Percentiles rank a stretch among this genome's conserved stretches.
phyloP scores from a whole-genome alignment of 2,113 vertebrate genomes.

The Polyodon spathula region DNA sequence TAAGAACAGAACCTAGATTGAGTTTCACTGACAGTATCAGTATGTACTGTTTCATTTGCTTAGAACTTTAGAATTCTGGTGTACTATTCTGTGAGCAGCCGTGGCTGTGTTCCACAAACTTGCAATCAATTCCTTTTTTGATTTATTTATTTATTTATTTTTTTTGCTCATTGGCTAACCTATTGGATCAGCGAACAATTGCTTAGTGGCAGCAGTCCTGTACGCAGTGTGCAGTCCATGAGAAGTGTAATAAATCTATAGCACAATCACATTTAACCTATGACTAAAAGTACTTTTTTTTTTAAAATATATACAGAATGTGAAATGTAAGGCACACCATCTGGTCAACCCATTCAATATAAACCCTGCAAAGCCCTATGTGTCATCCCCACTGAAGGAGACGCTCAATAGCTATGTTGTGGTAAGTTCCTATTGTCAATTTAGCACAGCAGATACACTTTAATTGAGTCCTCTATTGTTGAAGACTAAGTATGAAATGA shows the following conservation, averaged over 20 bases:
- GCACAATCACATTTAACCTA: too few species aligned
- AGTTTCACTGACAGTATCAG: too few species aligned
- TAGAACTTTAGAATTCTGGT: not conserved
- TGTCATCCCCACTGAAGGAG: slow-evolving; percentile 48
- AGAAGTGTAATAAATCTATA: too few species aligned
- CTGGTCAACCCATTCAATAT: slow-evolving; percentile 55
- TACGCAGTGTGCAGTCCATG: too few species aligned
- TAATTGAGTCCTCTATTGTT: not conserved
- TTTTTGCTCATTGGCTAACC: not conserved
- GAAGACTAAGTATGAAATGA: not conserved
- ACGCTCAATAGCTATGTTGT: slow-evolving; percentile 60
- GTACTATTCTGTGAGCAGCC: not conserved
- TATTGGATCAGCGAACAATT: not conserved
- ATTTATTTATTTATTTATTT: not conserved
- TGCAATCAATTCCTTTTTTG: not conserved
- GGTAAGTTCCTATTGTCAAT: slow-evolving; percentile 53
- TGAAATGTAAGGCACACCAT: slow-evolving; percentile 38
- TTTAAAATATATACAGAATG: too few species aligned
- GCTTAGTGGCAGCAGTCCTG: too few species aligned
- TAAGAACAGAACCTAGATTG: too few species aligned
- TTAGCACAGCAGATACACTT: not conserved
- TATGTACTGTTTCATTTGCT: too few species aligned
- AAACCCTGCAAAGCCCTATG: slow-evolving; percentile 19
- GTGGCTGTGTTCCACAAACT: not conserved
- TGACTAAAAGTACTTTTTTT: too few species aligned